Evolutionary conservation across 2,888 invertebrate species (phyloP).

Genomic region (Philonicus albiceps): DNA sequence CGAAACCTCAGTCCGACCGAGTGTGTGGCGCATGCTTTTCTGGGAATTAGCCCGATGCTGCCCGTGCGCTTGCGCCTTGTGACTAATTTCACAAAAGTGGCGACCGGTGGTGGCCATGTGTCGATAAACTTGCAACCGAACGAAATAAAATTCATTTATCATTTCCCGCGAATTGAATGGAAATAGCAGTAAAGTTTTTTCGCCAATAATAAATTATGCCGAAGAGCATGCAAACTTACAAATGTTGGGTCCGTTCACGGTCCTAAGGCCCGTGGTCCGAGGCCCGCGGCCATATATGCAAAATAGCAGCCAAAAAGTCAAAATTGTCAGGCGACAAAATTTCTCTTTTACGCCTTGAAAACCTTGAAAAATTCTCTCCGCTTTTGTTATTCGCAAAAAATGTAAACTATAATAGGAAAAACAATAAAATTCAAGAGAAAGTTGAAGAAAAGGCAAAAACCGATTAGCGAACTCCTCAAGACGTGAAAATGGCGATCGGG

Average conservation of each 20-base stretch:
- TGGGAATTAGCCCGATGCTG: not conserved
- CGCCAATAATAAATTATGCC: not conserved
- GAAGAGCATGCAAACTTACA: not conserved
- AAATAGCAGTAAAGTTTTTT: not conserved
- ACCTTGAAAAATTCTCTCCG: slow-evolving; percentile 24
- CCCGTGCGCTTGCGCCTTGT: not conserved
- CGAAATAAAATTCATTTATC: slow-evolving; percentile 17
- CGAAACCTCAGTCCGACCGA: not conserved
- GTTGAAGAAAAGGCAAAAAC: slow-evolving; percentile 13
- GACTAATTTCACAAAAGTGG: not conserved
- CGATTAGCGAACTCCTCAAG: not conserved
- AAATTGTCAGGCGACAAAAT: not conserved
- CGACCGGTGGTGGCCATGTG: not conserved
- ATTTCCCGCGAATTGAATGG: not conserved
- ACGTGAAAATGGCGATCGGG: not conserved
- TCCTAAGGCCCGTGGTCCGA: too few species aligned
- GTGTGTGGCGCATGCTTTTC: slow-evolving; percentile 8
- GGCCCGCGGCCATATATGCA: not conserved
- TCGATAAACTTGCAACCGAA: not conserved
- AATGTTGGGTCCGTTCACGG: not conserved
- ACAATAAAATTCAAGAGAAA: slow-evolving; percentile 9
- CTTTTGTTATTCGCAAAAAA: slow-evolving; percentile 6
- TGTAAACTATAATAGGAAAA: slow-evolving; percentile 18
- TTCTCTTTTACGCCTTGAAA: slow-evolving; percentile 10
- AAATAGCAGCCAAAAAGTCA: not conserved